Evolutionary conservation across 1,140 invertebrate species (phyloP).

Genomic region (Drosophila pallidifrons): DNA sequence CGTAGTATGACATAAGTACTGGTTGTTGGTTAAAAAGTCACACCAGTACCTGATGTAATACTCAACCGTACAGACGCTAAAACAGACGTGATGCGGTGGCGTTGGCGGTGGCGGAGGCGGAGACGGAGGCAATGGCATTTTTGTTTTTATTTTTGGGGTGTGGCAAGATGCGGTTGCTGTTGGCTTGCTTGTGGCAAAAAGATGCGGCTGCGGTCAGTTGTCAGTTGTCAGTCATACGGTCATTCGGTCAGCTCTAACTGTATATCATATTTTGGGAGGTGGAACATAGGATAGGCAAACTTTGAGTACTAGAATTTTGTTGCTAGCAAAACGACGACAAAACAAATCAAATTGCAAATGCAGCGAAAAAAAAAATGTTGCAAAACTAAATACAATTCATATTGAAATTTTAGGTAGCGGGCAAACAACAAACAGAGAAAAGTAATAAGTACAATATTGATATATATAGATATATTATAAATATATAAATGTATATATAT

Average conservation of each 20-base stretch:
- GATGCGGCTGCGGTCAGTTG: constrained; percentile 2
- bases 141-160: not conserved
- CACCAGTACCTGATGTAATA: constrained; percentile 99
- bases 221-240: not conserved
- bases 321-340: not conserved
- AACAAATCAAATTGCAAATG: constrained; percentile 4
- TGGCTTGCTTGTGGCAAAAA: constrained; percentile 21
- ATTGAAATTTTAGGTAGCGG: constrained; percentile 26
- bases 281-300: too few species aligned
- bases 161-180: not conserved
- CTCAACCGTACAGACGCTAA: constrained; percentile 88
- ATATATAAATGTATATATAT: constrained; percentile 19
- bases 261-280: not conserved
- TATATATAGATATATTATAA: constrained; percentile 11
- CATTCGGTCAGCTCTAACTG: not conserved
- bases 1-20: constrained; percentile 94
- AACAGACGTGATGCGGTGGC: constrained; percentile 26
- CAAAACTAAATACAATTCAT: constrained; percentile 34
- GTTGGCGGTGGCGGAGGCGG: constrained; percentile 30
- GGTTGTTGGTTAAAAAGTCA: constrained; percentile 85
- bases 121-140: not conserved
- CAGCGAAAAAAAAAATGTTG: constrained; percentile 34
- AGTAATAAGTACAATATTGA: constrained; percentile 21
- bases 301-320: too few species aligned
- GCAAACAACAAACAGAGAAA: constrained; percentile 38